Base-by-base conservation (phyloP, 2,797 vertebrate species). In the Peromyscus aztecus region DNA sequence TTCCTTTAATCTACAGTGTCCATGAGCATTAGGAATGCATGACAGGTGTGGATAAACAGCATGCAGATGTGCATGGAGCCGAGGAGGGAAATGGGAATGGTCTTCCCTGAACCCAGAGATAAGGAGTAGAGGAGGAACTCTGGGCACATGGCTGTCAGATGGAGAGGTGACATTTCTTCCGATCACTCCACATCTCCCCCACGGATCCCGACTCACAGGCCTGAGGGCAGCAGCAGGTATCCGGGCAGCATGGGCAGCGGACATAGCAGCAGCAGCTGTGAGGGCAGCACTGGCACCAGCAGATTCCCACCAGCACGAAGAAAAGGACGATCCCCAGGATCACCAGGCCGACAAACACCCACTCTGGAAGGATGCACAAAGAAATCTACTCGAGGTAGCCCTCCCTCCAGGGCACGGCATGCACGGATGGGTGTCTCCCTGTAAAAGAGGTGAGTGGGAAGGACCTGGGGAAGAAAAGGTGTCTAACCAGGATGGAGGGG, bases 201-300 rank as follows among this genome's bases (percentile, higher is more conserved):
- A 13, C 61, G 10, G 19, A 67, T 19, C 81, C 65, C n/a, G 98
- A 99, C 99, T 99, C 98, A 99, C 99, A 3, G 21, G 99, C 99
- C 97, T 99, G 99, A 0, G 99, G 99, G 97, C 99, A 99, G 98
- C 99, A 99, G 99, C 99, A 99, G 84, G 99, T 99, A 49, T 99
- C 99, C 0, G 99, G 99, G 95, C 99, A 99, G 98, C 99, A 99
- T n/a, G 99, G 99, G 97, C 99, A 99, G 97, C 99, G 99, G 92
- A 99, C 94, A 11, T 99, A 99, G 98, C 99, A 99, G 98, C 99
- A 99, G 98, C 99, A 99, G 97, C 99, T 99, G 96, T 99, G 99
- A 2, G 99, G 99, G 97, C 99, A 99, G 97, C 99, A 99, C 98
- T 99, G 99, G 97, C 99, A 99, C 99, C 99, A 99, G 98, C 99